Percentiles rank a stretch among this genome's conserved stretches.
Conservation (phyloP, 2,113 vertebrate species). For the Morone chrysops region DNA sequence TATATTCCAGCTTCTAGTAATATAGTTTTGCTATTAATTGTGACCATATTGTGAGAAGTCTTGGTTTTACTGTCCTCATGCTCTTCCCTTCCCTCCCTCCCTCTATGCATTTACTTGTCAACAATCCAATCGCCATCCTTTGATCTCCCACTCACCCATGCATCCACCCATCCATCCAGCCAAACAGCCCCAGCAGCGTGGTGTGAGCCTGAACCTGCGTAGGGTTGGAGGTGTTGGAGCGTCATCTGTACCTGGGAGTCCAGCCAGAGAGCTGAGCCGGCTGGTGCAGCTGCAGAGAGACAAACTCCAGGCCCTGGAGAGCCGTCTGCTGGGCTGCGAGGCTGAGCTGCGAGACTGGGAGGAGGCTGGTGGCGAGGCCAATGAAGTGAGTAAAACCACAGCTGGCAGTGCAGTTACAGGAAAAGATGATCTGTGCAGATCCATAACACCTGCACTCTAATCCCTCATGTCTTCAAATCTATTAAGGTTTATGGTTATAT, state of each 20-base stretch:
- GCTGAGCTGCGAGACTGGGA: conserved; percentile 90
- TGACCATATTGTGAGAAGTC: not conserved
- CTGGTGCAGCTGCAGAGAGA: conserved; percentile 92
- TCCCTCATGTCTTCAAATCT: not conserved
- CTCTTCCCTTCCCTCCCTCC: not conserved
- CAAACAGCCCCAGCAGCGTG: conserved; percentile 67
- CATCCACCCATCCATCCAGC: conserved; percentile 62
- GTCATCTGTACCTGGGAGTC: conserved; percentile 70
- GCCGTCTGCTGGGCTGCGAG: conserved; percentile 90
- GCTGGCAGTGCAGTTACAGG: conserved; percentile 24
- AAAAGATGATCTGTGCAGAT: not conserved
- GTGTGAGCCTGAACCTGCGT: conserved; percentile 70
- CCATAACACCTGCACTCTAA: conserved; percentile 8
- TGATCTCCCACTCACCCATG: conserved; percentile 1
- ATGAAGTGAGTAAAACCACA: conserved; percentile 59
- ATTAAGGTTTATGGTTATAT: not conserved
- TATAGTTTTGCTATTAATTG: not conserved
- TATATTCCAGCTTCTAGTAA: not conserved
- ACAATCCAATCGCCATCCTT: not conserved
- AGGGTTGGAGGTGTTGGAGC: conserved; percentile 62
- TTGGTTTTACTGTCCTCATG: not conserved
- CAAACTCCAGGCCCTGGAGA: conserved; percentile 91
- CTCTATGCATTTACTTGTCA: not conserved
- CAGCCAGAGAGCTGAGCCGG: conserved; percentile 87
- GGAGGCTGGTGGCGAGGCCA: conserved; percentile 73